Conservation (phyloP, 2,888 invertebrate species). For the Philereme vetulata region DNA sequence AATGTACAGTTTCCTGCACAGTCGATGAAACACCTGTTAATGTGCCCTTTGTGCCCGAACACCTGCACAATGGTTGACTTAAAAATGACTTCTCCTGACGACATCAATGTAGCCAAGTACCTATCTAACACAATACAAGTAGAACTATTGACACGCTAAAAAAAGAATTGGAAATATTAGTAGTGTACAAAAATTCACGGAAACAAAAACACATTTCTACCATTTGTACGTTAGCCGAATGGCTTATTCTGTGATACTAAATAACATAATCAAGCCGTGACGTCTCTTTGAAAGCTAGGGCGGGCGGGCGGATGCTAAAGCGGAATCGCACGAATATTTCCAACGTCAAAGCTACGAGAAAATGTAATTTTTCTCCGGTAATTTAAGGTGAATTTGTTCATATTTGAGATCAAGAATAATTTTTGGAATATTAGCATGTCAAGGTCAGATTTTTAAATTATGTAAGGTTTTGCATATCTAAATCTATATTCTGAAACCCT, state of each 20-base stretch:
- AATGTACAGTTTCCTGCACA: too few species aligned
- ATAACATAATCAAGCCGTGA: slow-evolving; percentile 11
- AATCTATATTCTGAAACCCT: too few species aligned
- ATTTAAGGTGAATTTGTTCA: not conserved
- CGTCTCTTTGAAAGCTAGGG: slow-evolving; percentile 7
- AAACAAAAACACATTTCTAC: slow-evolving; percentile 5
- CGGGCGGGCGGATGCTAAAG: not conserved
- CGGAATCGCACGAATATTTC: slow-evolving; percentile 6
- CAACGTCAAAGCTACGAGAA: not conserved
- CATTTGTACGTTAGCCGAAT: slow-evolving; percentile 9
- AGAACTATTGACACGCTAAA: too few species aligned
- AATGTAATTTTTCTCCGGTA: not conserved
- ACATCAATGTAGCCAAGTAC: too few species aligned
- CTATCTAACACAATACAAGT: too few species aligned
- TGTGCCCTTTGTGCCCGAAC: too few species aligned
- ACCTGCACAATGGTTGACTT: too few species aligned
- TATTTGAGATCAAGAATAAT: not conserved
- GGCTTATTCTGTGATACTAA: slow-evolving; percentile 6
- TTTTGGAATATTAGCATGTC: not conserved
- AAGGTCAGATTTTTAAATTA: not conserved
- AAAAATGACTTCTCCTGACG: too few species aligned
- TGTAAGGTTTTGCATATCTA: not conserved
- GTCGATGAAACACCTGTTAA: too few species aligned
- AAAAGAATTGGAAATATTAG: too few species aligned
- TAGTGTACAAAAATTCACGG: not conserved